Evolutionary conservation across 2,888 invertebrate species (phyloP).

Genomic region (Argynnis bischoffii): DNA sequence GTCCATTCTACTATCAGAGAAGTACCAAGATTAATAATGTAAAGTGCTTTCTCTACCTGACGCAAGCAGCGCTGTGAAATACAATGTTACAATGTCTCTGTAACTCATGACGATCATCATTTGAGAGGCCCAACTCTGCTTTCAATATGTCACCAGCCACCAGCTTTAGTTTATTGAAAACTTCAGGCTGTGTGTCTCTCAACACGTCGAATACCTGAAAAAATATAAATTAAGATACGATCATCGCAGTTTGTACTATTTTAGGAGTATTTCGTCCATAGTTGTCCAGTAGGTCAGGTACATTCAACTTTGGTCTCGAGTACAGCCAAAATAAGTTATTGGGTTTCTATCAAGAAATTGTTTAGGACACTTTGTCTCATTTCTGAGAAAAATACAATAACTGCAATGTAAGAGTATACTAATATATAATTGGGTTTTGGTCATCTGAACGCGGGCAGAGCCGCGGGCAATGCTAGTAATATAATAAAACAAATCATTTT

Average conservation of each 20-base stretch:
- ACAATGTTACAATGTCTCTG: constrained; percentile 85
- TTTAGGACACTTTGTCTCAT: too few species aligned
- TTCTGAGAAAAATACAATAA: too few species aligned
- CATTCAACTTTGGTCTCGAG: too few species aligned
- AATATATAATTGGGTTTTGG: too few species aligned
- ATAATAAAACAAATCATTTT: constrained; percentile 40
- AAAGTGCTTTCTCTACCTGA: constrained; percentile 68
- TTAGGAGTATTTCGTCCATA: neutral
- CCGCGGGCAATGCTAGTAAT: too few species aligned
- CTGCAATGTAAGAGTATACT: too few species aligned
- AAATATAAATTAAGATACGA: neutral
- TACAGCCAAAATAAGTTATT: too few species aligned
- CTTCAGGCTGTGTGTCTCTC: constrained; percentile 78
- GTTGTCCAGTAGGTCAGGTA: neutral
- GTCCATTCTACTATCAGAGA: too few species aligned
- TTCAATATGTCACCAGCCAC: constrained; percentile 85
- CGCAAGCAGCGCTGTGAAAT: constrained; percentile 94
- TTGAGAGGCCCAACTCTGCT: constrained; percentile 82
- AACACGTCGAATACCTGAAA: constrained; percentile 80
- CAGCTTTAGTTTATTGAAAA: constrained; percentile 84
- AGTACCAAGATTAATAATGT: too few species aligned
- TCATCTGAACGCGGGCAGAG: too few species aligned
- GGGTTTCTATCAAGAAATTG: too few species aligned
- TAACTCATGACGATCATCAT: constrained; percentile 81
- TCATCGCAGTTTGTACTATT: too few species aligned